These are phyloP conservation scores for Drosophila testacea DNA, from an alignment of 2,888 invertebrate genomes.

Conservation along the genomic window DNA sequence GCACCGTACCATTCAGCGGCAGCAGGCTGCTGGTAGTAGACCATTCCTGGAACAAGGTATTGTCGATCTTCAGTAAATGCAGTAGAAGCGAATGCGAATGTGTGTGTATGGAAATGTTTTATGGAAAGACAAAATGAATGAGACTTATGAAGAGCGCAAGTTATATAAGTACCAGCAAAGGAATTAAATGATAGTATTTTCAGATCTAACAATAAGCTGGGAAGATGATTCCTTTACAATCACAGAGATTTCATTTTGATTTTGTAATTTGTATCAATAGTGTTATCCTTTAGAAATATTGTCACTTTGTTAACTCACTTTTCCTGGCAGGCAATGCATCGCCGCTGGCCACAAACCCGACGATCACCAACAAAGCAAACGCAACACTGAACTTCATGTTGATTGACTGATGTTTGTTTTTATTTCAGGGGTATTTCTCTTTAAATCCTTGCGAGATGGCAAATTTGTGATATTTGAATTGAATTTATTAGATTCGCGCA, in stretches of 20 bases:
- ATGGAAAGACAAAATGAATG: conserved; percentile 21
- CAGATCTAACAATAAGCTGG: neutral
- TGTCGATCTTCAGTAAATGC: conserved; percentile 64
- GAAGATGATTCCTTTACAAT: neutral
- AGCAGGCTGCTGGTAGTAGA: conserved; percentile 82
- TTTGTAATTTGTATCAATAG: neutral
- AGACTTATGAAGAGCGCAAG: neutral
- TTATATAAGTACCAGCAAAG: neutral
- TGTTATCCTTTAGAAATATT: conserved; percentile 14
- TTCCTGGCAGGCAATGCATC: conserved; percentile 81
- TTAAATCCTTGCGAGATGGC: conserved; percentile 50
- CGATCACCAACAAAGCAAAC: conserved; percentile 76
- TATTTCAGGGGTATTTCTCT: conserved; percentile 14
- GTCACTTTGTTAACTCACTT: conserved; percentile 70
- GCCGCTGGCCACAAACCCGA: conserved; percentile 75
- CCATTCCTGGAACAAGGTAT: conserved; percentile 78
- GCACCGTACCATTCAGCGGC: conserved; percentile 79
- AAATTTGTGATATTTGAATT: conserved; percentile 12
- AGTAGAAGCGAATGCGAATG: neutral
- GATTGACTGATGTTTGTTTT: conserved; percentile 14
- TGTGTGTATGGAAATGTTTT: conserved; percentile 5
- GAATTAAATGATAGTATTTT: too few species aligned
- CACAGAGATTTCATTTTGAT: neutral
- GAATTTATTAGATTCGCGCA: conserved; percentile 51
- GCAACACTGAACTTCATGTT: conserved; percentile 80